A percentile compares a stretch with the other conserved stretches of the same genome.
phyloP scores from a whole-genome alignment of 2,113 vertebrate genomes.

The Typhlomys cinereus region DNA sequence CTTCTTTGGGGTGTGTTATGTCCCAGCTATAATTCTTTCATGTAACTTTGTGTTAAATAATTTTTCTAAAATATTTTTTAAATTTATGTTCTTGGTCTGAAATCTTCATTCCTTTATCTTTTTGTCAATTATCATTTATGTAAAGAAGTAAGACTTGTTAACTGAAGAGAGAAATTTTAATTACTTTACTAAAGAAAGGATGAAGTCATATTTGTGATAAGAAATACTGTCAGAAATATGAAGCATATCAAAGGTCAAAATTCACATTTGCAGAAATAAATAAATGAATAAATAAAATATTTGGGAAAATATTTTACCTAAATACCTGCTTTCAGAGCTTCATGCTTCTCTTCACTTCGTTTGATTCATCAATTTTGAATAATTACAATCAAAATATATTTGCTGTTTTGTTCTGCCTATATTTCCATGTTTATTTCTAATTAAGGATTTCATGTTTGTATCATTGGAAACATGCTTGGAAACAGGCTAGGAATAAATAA shows the following conservation, averaged over 20 bases:
- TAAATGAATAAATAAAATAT: too few relatives aligned
- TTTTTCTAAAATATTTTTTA: not conserved
- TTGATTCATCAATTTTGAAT: not conserved
- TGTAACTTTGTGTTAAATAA: not conserved
- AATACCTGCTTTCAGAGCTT: not conserved
- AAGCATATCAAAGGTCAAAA: too few relatives aligned
- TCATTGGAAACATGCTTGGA: not conserved
- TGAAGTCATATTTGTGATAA: too few relatives aligned
- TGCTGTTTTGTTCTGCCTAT: not conserved
- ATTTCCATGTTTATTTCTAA: not conserved
- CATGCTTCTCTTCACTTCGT: not conserved
- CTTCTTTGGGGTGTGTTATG: not conserved
- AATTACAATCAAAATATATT: slow-evolving; percentile 2
- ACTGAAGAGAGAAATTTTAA: not conserved
- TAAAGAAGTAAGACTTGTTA: not conserved
- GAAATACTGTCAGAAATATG: too few relatives aligned
- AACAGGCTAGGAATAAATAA: not conserved
- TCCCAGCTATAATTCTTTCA: not conserved
- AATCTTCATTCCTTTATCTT: not conserved
- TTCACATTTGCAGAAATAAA: too few relatives aligned
- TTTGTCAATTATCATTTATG: not conserved
- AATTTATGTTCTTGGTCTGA: not conserved
- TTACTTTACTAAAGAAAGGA: slow-evolving; percentile 28
- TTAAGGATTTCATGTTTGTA: not conserved
- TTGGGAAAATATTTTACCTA: not conserved